Evolutionary conservation across 92 coral and sea anemone species (phyloP).

Genomic region (Palythoa heliodiscus): DNA sequence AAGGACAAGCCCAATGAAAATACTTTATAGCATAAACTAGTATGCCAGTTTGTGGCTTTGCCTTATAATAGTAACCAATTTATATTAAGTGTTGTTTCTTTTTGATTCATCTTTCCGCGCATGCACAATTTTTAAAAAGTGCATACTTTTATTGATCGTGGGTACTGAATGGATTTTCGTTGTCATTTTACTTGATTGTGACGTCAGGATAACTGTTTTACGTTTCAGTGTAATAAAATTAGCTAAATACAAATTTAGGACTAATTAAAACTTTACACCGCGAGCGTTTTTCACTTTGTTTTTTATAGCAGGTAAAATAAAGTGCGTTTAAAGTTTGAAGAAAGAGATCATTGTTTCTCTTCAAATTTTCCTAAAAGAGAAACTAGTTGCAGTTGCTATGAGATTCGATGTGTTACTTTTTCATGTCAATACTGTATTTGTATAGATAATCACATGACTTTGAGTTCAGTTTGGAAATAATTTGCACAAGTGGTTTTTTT

Average conservation of each 20-base stretch:
- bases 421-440: no score
- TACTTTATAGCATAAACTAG: neutral
- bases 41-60: neutral
- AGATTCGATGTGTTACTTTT: neutral
- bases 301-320: neutral
- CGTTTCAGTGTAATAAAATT: neutral
- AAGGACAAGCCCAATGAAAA: neutral
- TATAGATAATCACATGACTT: no score
- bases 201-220: neutral
- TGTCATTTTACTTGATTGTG: neutral
- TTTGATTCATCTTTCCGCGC: neutral
- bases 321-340: neutral
- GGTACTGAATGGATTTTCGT: neutral
- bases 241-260: neutral
- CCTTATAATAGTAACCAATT: neutral
- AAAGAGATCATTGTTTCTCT: neutral
- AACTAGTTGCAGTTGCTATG: neutral
- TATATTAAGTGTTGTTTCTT: neutral
- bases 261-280: neutral
- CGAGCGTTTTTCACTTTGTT: neutral
- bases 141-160: neutral
- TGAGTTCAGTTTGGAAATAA: no score
- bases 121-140: neutral
- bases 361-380: neutral
- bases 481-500: no score